Base-by-base conservation (phyloP, 2,888 invertebrate species). In the Sinhomidia bicolor region DNA sequence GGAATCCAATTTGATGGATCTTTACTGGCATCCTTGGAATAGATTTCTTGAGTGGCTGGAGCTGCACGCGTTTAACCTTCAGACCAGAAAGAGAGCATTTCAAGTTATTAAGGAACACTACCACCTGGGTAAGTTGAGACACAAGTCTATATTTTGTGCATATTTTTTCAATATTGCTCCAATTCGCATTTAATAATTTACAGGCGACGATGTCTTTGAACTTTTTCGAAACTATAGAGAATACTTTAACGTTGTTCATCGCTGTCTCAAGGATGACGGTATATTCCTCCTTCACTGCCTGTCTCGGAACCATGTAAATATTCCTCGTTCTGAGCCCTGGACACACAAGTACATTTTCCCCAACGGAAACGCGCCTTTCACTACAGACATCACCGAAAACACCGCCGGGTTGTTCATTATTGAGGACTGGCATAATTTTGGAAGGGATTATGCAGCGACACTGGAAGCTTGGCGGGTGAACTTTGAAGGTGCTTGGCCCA, bases 391-490 rank as follows among this genome's bases (percentile, higher is more conserved):
- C 1, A 57, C 71, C 0, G 26, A 81, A 23, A 12, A 26, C 0
- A 23, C 54, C 4, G 4, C 44, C 0, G 81, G 62, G 1, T 6
- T 32, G 2, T 87, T 87, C 32, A 20, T 71, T 12, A 71, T 87
- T 81, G 87, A 83, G 10, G 83, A 83, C 23, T 83, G 83, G 83
- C 83, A 83, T n/a, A 71, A 68, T 29, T 71, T 83, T 71, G 71
- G 83, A 1, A 0, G n/a, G 7, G 83, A 83, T 26, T 83, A 83
- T 36, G 83, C 71, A 6, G 17, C 36, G n/a, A 83, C 83, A 1
- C 23, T 83, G 71, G 12, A 71, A 26, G 68, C 68, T 5, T 83
- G 83, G 83, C 9, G 78, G 41, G 57, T 71, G 1, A 86, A 86
- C 41, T 86, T 86, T 41, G 51, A 26, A 1, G 23, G 10, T 0